These are phyloP conservation scores for Myotis brandtii DNA, from an alignment of 2,113 vertebrate species.

Conservation along the genomic window DNA sequence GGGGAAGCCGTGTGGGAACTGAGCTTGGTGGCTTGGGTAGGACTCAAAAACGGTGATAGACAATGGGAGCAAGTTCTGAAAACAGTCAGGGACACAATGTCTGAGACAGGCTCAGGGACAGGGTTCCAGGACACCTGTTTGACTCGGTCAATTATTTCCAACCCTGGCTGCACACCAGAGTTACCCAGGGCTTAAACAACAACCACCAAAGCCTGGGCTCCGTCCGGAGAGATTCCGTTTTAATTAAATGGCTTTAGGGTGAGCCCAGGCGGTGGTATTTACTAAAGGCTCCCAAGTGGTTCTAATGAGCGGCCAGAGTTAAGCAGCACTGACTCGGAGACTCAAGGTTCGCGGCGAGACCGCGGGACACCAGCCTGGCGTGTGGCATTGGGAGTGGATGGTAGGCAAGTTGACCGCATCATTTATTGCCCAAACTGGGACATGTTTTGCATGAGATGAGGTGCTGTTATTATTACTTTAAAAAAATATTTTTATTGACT, in stretches of 20 bases:
- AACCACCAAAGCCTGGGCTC: not conserved
- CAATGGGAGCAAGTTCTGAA: not conserved
- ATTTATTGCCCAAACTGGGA: not conserved
- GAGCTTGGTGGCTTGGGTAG: not conserved
- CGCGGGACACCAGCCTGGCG: not conserved
- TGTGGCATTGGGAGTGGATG: not conserved
- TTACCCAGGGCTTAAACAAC: not conserved
- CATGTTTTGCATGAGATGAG: not conserved
- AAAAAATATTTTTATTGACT: too few relatives aligned
- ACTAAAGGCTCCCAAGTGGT: not conserved
- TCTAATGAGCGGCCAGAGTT: not conserved
- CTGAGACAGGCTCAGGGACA: not conserved
- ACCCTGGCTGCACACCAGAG: not conserved
- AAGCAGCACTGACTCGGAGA: not conserved
- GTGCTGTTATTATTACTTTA: not conserved
- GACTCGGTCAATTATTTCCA: not conserved
- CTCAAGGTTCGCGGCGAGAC: not conserved
- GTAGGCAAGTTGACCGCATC: not conserved
- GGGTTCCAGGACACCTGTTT: not conserved
- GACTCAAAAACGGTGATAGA: not conserved
- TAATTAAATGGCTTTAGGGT: not conserved
- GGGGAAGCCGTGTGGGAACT: not conserved
- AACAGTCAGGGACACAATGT: not conserved
- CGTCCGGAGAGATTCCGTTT: not conserved
- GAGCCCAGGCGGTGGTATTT: not conserved